Conservation (phyloP, 1,140 invertebrate species). For the Drosophila kohkoa region DNA sequence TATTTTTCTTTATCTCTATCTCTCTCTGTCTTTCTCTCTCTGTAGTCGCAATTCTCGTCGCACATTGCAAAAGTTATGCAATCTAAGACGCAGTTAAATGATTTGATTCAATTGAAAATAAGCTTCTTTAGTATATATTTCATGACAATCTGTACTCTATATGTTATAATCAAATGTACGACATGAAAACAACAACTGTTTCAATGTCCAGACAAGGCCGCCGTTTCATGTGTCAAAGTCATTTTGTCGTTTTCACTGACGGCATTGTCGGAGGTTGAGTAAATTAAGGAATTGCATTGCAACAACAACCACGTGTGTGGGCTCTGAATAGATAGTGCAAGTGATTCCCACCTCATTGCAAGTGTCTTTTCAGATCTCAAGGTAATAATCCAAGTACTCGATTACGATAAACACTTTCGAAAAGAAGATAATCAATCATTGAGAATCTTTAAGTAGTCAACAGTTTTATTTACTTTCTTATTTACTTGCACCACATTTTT, state of each 20-base stretch:
- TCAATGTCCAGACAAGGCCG: constrained; percentile 61
- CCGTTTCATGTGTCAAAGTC: constrained; percentile 61
- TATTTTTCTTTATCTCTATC: not conserved
- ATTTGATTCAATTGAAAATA: constrained; percentile 42
- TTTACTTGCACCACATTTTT: too few species aligned
- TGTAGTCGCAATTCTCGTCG: not conserved
- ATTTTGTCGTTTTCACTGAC: constrained; percentile 64
- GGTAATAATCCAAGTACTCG: constrained; percentile 6
- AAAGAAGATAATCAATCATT: not conserved
- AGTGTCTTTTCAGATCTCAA: constrained; percentile 8
- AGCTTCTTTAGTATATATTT: not conserved
- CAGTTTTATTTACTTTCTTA: too few species aligned
- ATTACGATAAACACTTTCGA: not conserved
- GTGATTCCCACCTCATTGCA: constrained; percentile 15
- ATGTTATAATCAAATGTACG: not conserved
- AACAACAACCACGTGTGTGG: not conserved
- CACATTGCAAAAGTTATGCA: constrained; percentile 64
- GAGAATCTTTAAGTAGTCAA: not conserved
- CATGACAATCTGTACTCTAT: constrained; percentile 7
- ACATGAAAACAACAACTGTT: constrained; percentile 16
- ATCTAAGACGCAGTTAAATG: constrained; percentile 72
- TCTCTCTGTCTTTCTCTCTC: not conserved
- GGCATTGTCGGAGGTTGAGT: constrained; percentile 59
- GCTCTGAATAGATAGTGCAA: constrained; percentile 28
- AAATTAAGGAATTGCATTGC: constrained; percentile 58